Percentiles rank a stretch among this genome's conserved stretches.
Conservation (phyloP, 2,113 vertebrate genomes). For the Anoplopoma fimbria region DNA sequence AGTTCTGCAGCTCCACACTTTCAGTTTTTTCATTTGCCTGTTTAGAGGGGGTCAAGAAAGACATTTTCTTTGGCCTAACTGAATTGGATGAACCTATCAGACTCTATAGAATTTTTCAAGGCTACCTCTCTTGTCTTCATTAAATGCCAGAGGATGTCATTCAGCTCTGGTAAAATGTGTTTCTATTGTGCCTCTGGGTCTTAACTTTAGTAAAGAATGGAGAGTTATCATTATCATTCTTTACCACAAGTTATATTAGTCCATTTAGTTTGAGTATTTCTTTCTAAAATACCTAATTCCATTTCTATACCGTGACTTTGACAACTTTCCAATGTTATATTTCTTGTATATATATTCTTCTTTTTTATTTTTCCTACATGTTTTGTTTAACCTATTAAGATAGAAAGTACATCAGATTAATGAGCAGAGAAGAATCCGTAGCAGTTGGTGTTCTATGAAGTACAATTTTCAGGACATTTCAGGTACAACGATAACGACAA, state of each 20-base stretch:
- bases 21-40: neutral
- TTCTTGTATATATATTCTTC: too few relatives aligned
- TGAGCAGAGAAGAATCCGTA: too few relatives aligned
- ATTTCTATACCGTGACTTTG: too few relatives aligned
- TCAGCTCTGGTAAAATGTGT: neutral
- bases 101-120: neutral
- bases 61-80: neutral
- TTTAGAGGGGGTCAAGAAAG: neutral
- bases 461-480: too few relatives aligned
- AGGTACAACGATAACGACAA: too few relatives aligned
- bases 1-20: neutral
- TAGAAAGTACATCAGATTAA: too few relatives aligned
- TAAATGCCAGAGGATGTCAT: neutral
- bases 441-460: too few relatives aligned
- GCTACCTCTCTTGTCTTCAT: neutral
- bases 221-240: neutral
- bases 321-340: too few relatives aligned
- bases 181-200: neutral
- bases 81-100: neutral
- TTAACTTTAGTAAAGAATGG: neutral
- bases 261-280: neutral
- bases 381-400: too few relatives aligned
- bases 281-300: neutral
- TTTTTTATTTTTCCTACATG: too few relatives aligned
- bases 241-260: neutral